Evolutionary conservation across 2,888 invertebrate genomes (phyloP).

Genomic region (Erannis defoliaria): DNA sequence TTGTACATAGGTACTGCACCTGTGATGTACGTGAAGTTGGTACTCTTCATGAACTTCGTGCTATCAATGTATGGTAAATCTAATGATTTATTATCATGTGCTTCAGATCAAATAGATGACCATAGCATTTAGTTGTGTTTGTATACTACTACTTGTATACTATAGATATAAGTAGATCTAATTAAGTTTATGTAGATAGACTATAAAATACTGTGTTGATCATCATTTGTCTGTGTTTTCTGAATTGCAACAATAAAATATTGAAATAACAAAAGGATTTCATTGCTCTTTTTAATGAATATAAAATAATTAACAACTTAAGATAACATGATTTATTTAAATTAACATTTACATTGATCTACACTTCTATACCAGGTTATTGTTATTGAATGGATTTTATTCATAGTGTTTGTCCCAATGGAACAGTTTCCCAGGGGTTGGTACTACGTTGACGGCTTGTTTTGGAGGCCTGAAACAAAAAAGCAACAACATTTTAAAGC

Average conservation of each 20-base stretch:
- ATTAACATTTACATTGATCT: slow-evolving; percentile 38
- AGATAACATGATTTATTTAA: slow-evolving; percentile 50
- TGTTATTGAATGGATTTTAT: slow-evolving; percentile 40
- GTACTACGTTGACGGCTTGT: slow-evolving; percentile 65
- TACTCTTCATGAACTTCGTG: too few relatives aligned
- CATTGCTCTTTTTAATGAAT: not conserved
- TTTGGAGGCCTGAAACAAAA: slow-evolving; percentile 64
- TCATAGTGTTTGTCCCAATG: slow-evolving; percentile 86
- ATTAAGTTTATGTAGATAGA: not conserved
- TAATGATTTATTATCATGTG: too few relatives aligned
- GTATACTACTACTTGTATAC: too few relatives aligned
- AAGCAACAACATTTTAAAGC: too few relatives aligned
- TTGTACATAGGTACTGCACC: too few relatives aligned
- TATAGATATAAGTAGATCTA: not conserved
- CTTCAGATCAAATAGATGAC: too few relatives aligned
- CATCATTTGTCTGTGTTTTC: not conserved
- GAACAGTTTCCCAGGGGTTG: slow-evolving; percentile 87
- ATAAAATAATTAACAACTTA: slow-evolving; percentile 33
- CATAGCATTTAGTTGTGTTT: too few relatives aligned
- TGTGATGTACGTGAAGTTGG: too few relatives aligned
- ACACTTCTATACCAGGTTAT: slow-evolving; percentile 15
- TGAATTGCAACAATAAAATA: slow-evolving; percentile 10
- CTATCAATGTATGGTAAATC: too few relatives aligned
- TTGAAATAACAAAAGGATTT: slow-evolving; percentile 2
- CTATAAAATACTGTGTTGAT: not conserved